These are phyloP conservation scores for Mesochorus sp. DNA, from an alignment of 2,888 invertebrate genomes.

Conservation along the genomic window DNA sequence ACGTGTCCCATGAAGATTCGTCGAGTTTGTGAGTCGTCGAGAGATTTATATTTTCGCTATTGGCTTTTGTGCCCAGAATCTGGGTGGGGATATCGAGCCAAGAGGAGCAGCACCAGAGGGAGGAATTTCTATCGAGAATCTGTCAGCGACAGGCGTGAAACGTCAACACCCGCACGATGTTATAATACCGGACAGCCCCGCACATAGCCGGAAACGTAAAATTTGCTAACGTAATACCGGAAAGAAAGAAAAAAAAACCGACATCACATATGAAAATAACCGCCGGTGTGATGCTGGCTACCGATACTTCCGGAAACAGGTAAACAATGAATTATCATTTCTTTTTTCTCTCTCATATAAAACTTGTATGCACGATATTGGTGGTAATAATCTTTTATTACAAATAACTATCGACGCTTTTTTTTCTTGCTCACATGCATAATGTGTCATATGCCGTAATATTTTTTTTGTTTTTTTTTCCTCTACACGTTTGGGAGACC, in stretches of 20 bases:
- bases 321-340: neutral
- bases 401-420: conserved; percentile 78
- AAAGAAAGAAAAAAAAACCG: neutral
- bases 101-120: no score
- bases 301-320: no score
- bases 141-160: neutral
- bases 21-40: neutral
- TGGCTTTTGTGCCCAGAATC: neutral
- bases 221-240: neutral
- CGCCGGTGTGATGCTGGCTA: no score
- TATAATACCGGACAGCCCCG: neutral
- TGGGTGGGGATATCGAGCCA: no score
- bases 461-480: conserved; percentile 35
- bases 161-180: neutral
- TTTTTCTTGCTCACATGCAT: conserved; percentile 70
- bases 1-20: neutral
- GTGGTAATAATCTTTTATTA: conserved; percentile 78
- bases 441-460: conserved; percentile 17
- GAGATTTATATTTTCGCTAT: neutral
- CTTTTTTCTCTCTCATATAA: neutral
- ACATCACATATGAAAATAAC: no score
- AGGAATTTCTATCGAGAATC: neutral
- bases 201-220: neutral
- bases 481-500: conserved; percentile 26
- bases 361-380: neutral